A percentile compares a stretch with the other conserved stretches of the same genome.
Evolutionary conservation across 2,888 invertebrate genomes (phyloP).

Genomic region (Aelia acuminata): DNA sequence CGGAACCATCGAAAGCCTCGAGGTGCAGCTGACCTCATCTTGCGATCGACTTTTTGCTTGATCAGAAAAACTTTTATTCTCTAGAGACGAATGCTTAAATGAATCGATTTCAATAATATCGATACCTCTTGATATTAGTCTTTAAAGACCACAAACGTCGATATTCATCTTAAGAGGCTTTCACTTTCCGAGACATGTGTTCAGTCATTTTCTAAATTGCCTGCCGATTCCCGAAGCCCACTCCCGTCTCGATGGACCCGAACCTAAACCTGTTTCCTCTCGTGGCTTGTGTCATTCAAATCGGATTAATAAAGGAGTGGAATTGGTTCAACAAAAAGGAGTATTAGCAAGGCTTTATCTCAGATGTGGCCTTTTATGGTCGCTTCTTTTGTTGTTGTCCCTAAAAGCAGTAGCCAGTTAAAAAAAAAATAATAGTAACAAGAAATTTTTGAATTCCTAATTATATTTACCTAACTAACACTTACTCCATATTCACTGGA

Average conservation of each 20-base stretch:
- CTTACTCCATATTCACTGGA: no score
- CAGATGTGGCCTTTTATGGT: background rate
- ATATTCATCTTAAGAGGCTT: background rate
- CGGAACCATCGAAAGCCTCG: background rate
- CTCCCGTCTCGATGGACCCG: background rate
- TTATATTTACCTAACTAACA: no score
- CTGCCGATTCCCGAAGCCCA: background rate
- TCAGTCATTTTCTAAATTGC: background rate
- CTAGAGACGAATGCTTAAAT: background rate
- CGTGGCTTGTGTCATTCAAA: slow-evolving; percentile 1
- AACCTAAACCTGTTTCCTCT: background rate
- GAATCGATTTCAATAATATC: background rate
- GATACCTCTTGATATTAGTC: background rate
- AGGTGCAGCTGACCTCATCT: background rate
- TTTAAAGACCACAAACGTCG: background rate
- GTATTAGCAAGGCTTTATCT: background rate
- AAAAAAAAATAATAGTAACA: no score
- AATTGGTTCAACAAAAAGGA: background rate
- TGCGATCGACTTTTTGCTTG: background rate
- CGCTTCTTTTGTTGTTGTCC: background rate
- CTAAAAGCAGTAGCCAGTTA: no score
- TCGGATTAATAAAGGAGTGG: background rate
- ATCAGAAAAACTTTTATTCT: background rate
- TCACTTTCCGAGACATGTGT: background rate
- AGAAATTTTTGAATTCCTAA: no score